Base-by-base conservation (phyloP, 2,113 vertebrate genomes). In the Tupaia tana region DNA sequence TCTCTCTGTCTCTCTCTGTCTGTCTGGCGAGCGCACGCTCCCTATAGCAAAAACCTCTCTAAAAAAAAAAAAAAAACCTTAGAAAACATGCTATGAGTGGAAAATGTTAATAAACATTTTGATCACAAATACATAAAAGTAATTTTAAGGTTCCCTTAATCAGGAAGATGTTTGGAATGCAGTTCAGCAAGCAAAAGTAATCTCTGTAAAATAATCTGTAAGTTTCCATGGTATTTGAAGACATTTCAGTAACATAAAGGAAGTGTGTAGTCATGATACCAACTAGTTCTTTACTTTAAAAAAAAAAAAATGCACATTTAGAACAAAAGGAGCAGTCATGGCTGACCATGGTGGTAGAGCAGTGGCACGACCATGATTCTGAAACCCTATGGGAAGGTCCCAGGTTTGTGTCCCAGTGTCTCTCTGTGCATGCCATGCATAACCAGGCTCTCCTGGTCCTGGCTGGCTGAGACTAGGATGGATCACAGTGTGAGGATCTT, bases 181-280 rank as follows among this genome's bases (percentile, higher is more conserved):
- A 96, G 77, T 63, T 98, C 73, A 94, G 73, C 67, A 97, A 96
- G 93, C 93, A 98, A 97, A 95, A 82, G 82, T 75, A 69, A 84
- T 77, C 52, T 92, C 67, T 92, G 19, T 96, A 93, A 93, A 96
- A 88, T 96, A 71, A 58, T 94, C 81, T 86, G 27, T 56, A 95
- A 15, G 3, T 63, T 89, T 31, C 1, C 6, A 56, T 8, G 31
- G 10, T 31, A 11, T 58, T 82, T 93, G 9, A 82, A 67, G 11
- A 31, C 91, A 20, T 91, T 98, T 96, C 93, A 74, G 96, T 59
- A 83, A 81, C 97, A 97, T 87, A 18, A 74, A 89, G 7, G 54
- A 75, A 75, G 2, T 52, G 24, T 10, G 27, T 58, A 78, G 16
- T 63, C 27, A 74, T 7, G 56, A 43, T 91, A 11, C 15, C 79